Percentiles rank a stretch among this genome's conserved stretches.
Evolutionary conservation across 2,797 vertebrate species (phyloP).

Genomic region (Echeneis naucrates): DNA sequence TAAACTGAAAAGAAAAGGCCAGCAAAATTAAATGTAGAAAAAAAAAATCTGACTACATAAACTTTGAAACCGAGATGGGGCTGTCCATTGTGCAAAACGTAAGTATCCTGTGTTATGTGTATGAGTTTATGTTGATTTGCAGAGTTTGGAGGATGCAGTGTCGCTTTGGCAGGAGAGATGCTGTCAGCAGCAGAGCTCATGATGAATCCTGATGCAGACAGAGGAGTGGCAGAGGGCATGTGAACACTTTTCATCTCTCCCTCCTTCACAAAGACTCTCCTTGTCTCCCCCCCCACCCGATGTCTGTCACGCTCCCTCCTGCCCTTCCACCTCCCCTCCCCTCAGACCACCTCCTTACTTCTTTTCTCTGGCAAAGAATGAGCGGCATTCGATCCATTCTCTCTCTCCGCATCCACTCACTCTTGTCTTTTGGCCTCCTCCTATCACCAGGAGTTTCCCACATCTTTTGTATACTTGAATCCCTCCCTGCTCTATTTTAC

Average conservation of each 20-base stretch:
- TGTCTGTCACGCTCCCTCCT: constrained; percentile 51
- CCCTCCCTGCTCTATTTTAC: constrained; percentile 40
- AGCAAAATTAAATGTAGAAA: not conserved
- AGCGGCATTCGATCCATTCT: constrained; percentile 70
- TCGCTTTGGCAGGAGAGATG: constrained; percentile 21
- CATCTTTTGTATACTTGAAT: constrained; percentile 64
- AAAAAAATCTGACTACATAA: not conserved
- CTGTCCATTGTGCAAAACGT: not conserved
- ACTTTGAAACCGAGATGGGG: constrained; percentile 1
- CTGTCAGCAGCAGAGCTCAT: constrained; percentile 37
- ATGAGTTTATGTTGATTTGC: constrained; percentile 10
- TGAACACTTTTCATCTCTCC: constrained; percentile 63
- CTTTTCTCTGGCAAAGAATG: constrained; percentile 71
- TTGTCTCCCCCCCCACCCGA: constrained; percentile 55
- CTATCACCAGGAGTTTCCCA: constrained; percentile 41
- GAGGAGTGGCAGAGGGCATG: constrained; percentile 61
- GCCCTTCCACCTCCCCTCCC: constrained; percentile 35
- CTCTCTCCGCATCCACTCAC: constrained; percentile 48
- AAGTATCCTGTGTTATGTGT: constrained; percentile 11
- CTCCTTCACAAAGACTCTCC: constrained; percentile 69
- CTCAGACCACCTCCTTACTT: constrained; percentile 43
- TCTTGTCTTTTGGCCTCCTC: constrained; percentile 61
- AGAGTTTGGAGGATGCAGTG: constrained; percentile 13
- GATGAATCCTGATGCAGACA: constrained; percentile 51
- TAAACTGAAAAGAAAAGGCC: not conserved